phyloP scores from a whole-genome alignment of 2,888 invertebrate genomes.

The Eudasyphora cyanicolor region DNA sequence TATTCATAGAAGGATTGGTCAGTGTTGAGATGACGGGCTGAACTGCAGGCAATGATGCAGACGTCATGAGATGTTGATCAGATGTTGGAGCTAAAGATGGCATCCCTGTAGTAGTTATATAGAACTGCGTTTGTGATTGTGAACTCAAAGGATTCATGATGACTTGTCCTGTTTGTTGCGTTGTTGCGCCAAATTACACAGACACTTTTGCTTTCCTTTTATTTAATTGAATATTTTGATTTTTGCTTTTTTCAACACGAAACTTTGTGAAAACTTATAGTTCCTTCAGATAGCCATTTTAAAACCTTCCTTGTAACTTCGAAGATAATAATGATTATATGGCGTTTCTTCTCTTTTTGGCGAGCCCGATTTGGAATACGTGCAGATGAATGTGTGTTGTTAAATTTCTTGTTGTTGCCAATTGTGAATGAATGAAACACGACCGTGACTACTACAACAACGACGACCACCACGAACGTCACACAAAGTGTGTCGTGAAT shows the following conservation, averaged over 20 bases:
- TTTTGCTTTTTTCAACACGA: not conserved
- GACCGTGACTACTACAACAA: not conserved
- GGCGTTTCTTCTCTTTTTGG: slow-evolving; percentile 42
- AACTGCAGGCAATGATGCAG: too few species aligned
- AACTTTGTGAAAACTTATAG: not conserved
- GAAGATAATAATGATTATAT: slow-evolving; percentile 57
- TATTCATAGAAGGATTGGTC: slow-evolving; percentile 23
- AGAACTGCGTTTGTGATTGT: slow-evolving; percentile 39
- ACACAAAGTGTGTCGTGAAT: slow-evolving; percentile 30
- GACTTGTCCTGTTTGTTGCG: not conserved
- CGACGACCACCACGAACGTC: slow-evolving; percentile 31
- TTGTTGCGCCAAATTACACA: not conserved
- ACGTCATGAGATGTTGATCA: slow-evolving; percentile 42
- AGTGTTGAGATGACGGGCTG: slow-evolving; percentile 32
- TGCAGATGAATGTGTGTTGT: slow-evolving; percentile 17
- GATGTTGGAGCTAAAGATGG: slow-evolving; percentile 41
- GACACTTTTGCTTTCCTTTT: not conserved
- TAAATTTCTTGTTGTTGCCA: slow-evolving; percentile 36
- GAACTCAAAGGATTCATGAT: slow-evolving; percentile 56
- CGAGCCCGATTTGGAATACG: slow-evolving; percentile 47
- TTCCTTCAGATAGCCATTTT: slow-evolving; percentile 47
- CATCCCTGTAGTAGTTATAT: slow-evolving; percentile 54
- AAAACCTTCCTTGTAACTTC: slow-evolving; percentile 57
- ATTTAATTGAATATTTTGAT: not conserved
- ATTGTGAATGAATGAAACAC: slow-evolving; percentile 54